phyloP scores from a whole-genome alignment of 2,113 vertebrate species.

The Phainopepla nitens region DNA sequence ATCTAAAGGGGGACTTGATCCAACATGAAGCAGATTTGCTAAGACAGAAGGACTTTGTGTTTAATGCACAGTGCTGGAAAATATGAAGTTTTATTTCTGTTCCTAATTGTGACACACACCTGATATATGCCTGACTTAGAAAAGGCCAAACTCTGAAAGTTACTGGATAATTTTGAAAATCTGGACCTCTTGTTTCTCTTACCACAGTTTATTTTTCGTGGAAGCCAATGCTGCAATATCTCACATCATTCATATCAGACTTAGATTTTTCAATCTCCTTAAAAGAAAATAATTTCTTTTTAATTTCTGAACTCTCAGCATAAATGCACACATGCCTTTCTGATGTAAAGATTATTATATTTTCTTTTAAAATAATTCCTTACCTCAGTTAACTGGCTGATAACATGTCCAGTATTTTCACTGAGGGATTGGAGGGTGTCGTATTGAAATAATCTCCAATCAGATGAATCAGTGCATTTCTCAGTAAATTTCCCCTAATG shows the following conservation, averaged over 20 bases:
- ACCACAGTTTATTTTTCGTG: not conserved
- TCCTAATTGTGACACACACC: not conserved
- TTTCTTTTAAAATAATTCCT: not conserved
- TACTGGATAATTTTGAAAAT: not conserved
- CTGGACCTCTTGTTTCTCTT: not conserved
- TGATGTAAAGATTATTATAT: not conserved
- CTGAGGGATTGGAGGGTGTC: not conserved
- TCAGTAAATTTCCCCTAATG: not conserved
- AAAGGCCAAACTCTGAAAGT: not conserved
- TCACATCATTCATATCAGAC: not conserved
- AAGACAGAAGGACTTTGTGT: not conserved
- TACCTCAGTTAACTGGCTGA: not conserved
- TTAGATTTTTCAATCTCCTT: not conserved
- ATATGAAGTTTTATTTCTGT: not conserved
- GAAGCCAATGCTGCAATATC: not conserved
- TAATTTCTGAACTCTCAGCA: not conserved
- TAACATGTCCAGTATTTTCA: not conserved
- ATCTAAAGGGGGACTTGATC: not conserved
- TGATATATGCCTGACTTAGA: not conserved
- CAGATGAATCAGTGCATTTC: not conserved
- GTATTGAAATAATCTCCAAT: not conserved
- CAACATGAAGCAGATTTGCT: not conserved
- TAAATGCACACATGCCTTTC: not conserved
- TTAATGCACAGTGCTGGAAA: not conserved
- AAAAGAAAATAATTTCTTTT: not conserved